Percentiles rank a stretch among this genome's conserved stretches.
These are phyloP conservation scores for Triplophysa yarkandensis DNA, from an alignment of 2,797 vertebrate genomes.

Conservation along the genomic window DNA sequence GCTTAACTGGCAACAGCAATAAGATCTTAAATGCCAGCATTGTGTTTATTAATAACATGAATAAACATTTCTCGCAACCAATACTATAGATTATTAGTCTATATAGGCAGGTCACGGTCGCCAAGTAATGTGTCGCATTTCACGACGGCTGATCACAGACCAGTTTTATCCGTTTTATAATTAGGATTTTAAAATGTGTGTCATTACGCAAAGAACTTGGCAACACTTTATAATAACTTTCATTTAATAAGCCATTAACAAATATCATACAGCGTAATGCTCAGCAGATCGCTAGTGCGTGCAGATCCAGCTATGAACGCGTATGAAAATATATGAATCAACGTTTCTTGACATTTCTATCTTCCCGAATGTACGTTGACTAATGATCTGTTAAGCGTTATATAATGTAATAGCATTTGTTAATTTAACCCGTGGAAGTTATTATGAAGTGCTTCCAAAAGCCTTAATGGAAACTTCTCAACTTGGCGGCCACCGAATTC, in stretches of 20 bases:
- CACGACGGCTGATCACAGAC: neutral
- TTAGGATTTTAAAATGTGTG: slow-evolving; percentile 32
- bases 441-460: slow-evolving; percentile 54
- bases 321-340: slow-evolving; percentile 22
- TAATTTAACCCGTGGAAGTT: neutral
- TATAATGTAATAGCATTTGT: neutral
- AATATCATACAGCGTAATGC: slow-evolving; percentile 9
- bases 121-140: neutral
- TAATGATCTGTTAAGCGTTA: slow-evolving; percentile 19
- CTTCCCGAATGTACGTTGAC: neutral
- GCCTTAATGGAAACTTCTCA: slow-evolving; percentile 59
- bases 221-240: slow-evolving; percentile 37
- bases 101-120: neutral
- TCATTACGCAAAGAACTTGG: slow-evolving; percentile 32
- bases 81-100: neutral
- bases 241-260: slow-evolving; percentile 43
- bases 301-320: slow-evolving; percentile 55
- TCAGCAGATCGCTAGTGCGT: slow-evolving; percentile 43
- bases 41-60: neutral
- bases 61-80: neutral
- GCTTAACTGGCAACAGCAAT: neutral
- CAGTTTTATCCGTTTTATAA: slow-evolving; percentile 13
- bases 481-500: slow-evolving; percentile 66
- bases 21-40: neutral
- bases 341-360: slow-evolving; percentile 3